Conservation (phyloP, 2,888 invertebrate genomes). For the Anoncus sp. region DNA sequence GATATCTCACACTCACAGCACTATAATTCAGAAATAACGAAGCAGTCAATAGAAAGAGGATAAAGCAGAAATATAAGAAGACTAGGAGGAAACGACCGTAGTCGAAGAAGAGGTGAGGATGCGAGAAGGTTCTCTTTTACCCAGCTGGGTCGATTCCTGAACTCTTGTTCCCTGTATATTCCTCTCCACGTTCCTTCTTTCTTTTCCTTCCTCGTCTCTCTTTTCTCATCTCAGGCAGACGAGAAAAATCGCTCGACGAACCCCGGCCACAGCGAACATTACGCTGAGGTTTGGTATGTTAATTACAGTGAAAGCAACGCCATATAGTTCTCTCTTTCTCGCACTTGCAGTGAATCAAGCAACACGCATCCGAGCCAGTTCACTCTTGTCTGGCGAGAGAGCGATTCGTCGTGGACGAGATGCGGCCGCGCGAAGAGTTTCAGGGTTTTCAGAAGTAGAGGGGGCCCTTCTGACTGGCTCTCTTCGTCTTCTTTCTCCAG, state of each 20-base stretch:
- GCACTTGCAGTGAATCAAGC: slow-evolving; percentile 14
- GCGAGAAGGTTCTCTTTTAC: slow-evolving; percentile 36
- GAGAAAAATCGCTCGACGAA: slow-evolving; percentile 53
- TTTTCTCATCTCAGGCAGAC: background rate
- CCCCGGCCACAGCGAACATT: slow-evolving; percentile 70
- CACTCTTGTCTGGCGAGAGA: slow-evolving; percentile 46
- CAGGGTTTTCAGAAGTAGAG: slow-evolving; percentile 47
- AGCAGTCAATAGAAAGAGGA: slow-evolving; percentile 32
- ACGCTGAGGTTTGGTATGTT: slow-evolving; percentile 81
- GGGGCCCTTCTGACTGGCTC: slow-evolving; percentile 41
- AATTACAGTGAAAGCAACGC: slow-evolving; percentile 81
- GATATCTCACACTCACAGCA: slow-evolving; percentile 14
- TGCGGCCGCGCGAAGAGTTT: slow-evolving; percentile 36
- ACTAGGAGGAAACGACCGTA: slow-evolving; percentile 34
- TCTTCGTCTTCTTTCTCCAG: slow-evolving; percentile 50
- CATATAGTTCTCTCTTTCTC: slow-evolving; percentile 60
- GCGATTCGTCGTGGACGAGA: slow-evolving; percentile 67
- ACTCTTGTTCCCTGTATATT: background rate
- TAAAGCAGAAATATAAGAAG: background rate
- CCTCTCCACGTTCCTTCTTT: slow-evolving; percentile 4
- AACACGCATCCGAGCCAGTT: slow-evolving; percentile 47
- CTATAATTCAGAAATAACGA: slow-evolving; percentile 54
- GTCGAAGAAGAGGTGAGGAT: slow-evolving; percentile 28
- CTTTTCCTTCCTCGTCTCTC: background rate
- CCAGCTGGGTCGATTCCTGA: slow-evolving; percentile 18